Percentiles rank a stretch among this genome's conserved stretches.
Evolutionary conservation across 2,113 vertebrate genomes (phyloP).

Genomic region (Nyctereutes procyonoides): DNA sequence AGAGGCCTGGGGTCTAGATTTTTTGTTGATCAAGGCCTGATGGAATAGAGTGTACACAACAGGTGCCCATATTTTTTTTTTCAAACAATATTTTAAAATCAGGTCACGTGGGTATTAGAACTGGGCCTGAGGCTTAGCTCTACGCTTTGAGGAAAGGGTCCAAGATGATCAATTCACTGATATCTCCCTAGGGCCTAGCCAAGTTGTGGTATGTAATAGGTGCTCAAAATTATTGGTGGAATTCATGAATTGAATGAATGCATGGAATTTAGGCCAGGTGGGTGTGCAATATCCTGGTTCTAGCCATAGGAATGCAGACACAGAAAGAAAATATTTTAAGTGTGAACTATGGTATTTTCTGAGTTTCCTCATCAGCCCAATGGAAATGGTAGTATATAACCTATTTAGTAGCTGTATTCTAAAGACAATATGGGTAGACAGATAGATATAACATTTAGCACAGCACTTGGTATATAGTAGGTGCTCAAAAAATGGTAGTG

Average conservation of each 20-base stretch:
- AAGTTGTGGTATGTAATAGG: background rate
- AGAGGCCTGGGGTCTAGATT: background rate
- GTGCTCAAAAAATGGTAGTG: background rate
- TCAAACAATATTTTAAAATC: background rate
- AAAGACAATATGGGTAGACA: background rate
- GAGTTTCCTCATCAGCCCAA: conserved; percentile 20
- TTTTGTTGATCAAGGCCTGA: background rate
- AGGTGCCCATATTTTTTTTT: background rate
- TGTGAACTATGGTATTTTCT: background rate
- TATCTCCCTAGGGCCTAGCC: background rate
- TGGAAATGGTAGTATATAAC: background rate
- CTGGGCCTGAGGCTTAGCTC: background rate
- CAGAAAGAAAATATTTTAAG: background rate
- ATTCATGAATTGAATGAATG: background rate
- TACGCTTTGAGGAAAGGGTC: background rate
- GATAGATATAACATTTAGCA: background rate
- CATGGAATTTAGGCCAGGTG: background rate
- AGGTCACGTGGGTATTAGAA: background rate
- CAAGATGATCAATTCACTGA: background rate
- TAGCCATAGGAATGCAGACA: background rate
- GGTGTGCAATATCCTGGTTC: background rate
- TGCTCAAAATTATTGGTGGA: background rate
- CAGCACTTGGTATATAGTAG: background rate
- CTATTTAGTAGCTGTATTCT: background rate
- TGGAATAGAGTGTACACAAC: background rate